A percentile compares a stretch with the other conserved stretches of the same genome.
Evolutionary conservation across 2,797 vertebrate species (phyloP).

Genomic region (Lithobates sylvaticus): DNA sequence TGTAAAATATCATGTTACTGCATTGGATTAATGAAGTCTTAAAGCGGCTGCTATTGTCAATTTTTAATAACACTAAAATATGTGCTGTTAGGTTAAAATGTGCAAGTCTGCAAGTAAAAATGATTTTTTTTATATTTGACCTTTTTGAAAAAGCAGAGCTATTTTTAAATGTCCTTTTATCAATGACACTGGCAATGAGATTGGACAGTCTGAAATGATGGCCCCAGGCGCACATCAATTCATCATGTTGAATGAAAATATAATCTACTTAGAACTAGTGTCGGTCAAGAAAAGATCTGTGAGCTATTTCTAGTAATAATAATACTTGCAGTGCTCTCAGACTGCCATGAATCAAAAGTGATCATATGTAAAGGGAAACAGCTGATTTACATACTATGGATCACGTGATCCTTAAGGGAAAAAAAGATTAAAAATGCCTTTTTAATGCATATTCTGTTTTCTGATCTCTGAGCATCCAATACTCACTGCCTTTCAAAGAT

Average conservation of each 20-base stretch:
- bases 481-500: neutral
- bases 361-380: neutral
- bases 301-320: neutral
- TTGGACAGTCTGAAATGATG: neutral
- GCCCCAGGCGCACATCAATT: constrained; percentile 21
- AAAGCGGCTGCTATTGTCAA: too few relatives aligned
- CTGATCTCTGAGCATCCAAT: neutral
- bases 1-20: neutral
- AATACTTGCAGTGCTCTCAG: neutral
- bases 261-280: neutral
- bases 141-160: neutral
- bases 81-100: neutral
- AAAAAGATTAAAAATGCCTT: neutral
- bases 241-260: constrained; percentile 1
- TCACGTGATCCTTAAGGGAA: neutral
- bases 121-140: neutral
- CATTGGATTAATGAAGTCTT: neutral
- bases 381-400: neutral
- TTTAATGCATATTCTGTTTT: neutral
- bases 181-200: constrained; percentile 42
- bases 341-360: neutral
- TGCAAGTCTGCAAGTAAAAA: too few relatives aligned
- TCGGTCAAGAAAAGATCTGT: neutral
- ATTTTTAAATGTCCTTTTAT: constrained; percentile 26
- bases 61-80: too few relatives aligned